A percentile compares a stretch with the other conserved stretches of the same genome.
Conservation (phyloP, 2,797 vertebrate species). For the Otolemur crassicaudatus region DNA sequence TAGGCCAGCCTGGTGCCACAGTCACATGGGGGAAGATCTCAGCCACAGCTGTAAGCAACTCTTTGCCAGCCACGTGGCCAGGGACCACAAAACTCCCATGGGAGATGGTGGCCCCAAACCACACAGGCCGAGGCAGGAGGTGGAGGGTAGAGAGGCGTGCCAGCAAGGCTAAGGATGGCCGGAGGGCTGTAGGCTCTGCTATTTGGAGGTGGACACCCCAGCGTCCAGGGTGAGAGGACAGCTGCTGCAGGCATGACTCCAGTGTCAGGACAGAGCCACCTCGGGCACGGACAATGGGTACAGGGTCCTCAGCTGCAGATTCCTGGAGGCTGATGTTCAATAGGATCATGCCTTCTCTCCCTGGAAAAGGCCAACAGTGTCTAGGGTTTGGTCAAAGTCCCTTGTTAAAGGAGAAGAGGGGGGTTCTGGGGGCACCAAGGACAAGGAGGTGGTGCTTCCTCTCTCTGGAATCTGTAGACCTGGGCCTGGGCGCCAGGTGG, state of each 20-base stretch:
- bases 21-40: conserved; percentile 89
- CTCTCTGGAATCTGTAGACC: neutral
- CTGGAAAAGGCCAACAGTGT: conserved; percentile 79
- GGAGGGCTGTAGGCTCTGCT: conserved; percentile 83
- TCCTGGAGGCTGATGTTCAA: conserved; percentile 78
- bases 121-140: conserved; percentile 87
- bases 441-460: neutral
- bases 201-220: conserved; percentile 89
- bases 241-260: conserved; percentile 83
- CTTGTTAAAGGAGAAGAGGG: neutral
- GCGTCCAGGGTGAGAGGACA: conserved; percentile 66
- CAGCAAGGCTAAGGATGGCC: conserved; percentile 85
- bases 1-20: conserved; percentile 88
- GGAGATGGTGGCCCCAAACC: conserved; percentile 88
- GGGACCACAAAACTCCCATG: conserved; percentile 77
- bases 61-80: conserved; percentile 82
- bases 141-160: conserved; percentile 76
- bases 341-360: conserved; percentile 88
- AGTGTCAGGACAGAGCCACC: conserved; percentile 58
- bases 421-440: neutral
- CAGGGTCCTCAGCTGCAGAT: neutral
- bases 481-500: neutral
- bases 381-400: neutral
- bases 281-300: conserved; percentile 80
- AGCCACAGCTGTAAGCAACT: conserved; percentile 86